Evolutionary conservation across 2,888 invertebrate genomes (phyloP), one percentile per base, ranked within the genome.

Genomic region (Eristalis pertinax): DNA sequence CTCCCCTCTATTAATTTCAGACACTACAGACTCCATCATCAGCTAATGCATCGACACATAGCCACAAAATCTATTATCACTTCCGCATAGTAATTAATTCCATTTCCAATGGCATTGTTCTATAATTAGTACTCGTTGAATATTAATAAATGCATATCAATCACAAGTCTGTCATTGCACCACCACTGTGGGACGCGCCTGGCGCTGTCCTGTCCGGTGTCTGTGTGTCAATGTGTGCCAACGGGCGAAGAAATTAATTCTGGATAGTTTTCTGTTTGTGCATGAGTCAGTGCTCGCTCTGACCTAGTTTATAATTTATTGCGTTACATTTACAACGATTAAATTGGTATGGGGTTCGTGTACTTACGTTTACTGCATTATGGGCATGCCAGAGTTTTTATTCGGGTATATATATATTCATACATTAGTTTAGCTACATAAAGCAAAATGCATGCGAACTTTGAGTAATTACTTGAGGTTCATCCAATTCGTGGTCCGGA

Each of bases 51-150:
- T 76, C 43, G 58, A 60, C 35, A 58, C 75, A 69, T 64, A 58
- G 32, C 78, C 83, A 68, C 83, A 73, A 78, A 76, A 68, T 74
- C 78, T 73, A 84, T 84, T 84, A 84, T 78, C 83, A 78, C 73
- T 69, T 84, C 78, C 83, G 73, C 78, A 69, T 64, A 74, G 58
- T 74, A 84, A 84, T 84, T 84, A 84, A 78, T 74, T 78, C 64
- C 26, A 74, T 78, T 78, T 68, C 83, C 72, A 64, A 41, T 43
- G 77, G 26, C 75, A 76, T 67, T 29, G 65, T 65, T 38, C 64
- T 38, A 58, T 64, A 50, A 64, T 50, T 64, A 64, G 62, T 62
- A 43, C 63, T 73, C 50, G 63, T 64, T 32, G 64, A 74, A 64
- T 73, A 74, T 64, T 74, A 65, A 56, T 74, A 74, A 56, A 65